Evolutionary conservation across 2,888 invertebrate species (phyloP), one percentile per base, ranked within the genome.

Genomic region (Timema cristinae): DNA sequence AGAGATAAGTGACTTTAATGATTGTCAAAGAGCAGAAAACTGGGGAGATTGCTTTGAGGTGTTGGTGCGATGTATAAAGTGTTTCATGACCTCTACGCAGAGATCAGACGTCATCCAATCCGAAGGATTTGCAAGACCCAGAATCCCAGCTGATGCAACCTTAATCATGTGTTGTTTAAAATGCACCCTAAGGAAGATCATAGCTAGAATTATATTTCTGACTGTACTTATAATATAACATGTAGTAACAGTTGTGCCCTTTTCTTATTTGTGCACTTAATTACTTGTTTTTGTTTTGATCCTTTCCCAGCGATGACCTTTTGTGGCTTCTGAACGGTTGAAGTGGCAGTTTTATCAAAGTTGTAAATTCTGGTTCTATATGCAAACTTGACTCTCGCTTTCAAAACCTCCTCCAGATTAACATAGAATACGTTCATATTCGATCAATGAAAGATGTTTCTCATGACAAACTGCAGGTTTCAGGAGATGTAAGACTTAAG

Each of bases 41-140:
- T 71, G 66, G 78, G 78, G 79, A 74, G 79, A 78, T 49, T 79
- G 77, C 72, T 74, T 76, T 50, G 77, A 77, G 71, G 75, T 74
- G 11, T 74, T 71, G 32, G 76, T 73, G 52, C 74, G 61, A 74
- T 79, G 78, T 59, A 81, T 77, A 73, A 82, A 81, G 76, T 81
- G 80, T 71, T 79, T 76, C 77, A 81, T 79, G 51, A 80, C 78
- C 67, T 79, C 70, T 10, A 79, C 69, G 76, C 81, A 82, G 32
- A 79, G 69, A 59, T 79, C 77, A 10, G 76, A 66, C 63, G 77
- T 81, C 79, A 81, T 81, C 81, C 80, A 81, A 48, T 81, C 81
- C 67, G 76, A 76, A 69, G 78, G 77, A 74, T 77, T 77, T 50
- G 79, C 80, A 47, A 80, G 74, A 50, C 80, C 80, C 68, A 81